Conservation (phyloP, 1,140 invertebrate species). For the Philopotamus ludificatus region DNA sequence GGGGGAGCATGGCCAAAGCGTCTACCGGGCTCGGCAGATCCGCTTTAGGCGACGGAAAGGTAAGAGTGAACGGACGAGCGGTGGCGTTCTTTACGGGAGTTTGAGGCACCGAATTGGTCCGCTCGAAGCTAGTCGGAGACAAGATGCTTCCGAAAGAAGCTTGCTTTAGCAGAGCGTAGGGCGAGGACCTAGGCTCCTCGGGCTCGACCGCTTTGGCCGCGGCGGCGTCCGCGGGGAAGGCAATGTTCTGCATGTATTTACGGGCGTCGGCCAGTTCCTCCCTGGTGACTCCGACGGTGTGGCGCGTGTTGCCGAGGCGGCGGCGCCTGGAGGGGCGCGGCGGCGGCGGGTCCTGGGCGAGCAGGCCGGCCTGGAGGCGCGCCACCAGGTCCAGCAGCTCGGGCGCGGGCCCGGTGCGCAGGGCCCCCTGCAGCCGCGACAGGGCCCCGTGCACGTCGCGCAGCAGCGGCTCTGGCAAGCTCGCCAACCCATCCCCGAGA, state of each 20-base stretch:
- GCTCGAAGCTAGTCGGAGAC: constrained; percentile 17
- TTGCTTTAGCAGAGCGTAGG: constrained; percentile 42
- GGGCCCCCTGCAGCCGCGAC: constrained; percentile 67
- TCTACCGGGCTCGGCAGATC: background rate
- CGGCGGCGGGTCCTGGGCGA: constrained; percentile 48
- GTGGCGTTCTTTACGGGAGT: constrained; percentile 47
- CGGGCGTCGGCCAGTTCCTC: constrained; percentile 76
- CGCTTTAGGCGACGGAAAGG: background rate
- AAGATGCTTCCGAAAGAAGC: constrained; percentile 25
- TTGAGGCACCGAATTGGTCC: constrained; percentile 28
- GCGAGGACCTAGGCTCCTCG: constrained; percentile 1
- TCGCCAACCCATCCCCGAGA: constrained; percentile 47
- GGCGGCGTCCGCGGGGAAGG: constrained; percentile 44
- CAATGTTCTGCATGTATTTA: constrained; percentile 67
- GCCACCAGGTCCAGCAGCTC: constrained; percentile 70
- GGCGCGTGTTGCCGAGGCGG: constrained; percentile 60
- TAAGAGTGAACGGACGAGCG: constrained; percentile 48
- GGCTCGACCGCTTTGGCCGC: constrained; percentile 18
- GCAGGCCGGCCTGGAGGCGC: constrained; percentile 69
- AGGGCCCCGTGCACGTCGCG: constrained; percentile 78
- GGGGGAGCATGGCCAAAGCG: background rate
- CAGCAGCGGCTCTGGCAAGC: constrained; percentile 57
- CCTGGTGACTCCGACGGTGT: constrained; percentile 77
- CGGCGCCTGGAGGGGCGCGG: constrained; percentile 46
- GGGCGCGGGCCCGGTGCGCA: constrained; percentile 60